phyloP scores from a whole-genome alignment of 2,888 invertebrate species.

The Drosophila lacicola region DNA sequence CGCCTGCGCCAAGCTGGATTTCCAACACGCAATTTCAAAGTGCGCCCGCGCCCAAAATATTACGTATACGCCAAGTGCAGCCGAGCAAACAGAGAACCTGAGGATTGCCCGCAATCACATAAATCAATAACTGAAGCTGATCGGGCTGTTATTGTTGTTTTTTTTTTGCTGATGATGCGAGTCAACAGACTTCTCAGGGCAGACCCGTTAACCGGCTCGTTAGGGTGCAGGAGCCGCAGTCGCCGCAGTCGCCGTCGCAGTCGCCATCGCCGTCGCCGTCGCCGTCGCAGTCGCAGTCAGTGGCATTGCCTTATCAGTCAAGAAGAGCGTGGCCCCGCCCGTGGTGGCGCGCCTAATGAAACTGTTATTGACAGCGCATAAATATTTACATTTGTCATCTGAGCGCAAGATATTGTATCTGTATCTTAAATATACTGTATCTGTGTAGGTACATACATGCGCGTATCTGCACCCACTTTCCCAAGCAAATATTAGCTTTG shows the following conservation, averaged over 20 bases:
- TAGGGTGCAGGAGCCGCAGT: constrained; percentile 1
- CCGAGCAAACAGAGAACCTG: not conserved
- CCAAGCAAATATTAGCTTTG: constrained; percentile 20
- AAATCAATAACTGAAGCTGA: not conserved
- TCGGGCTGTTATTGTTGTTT: not conserved
- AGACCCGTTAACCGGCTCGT: constrained; percentile 15
- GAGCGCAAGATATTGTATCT: constrained; percentile 25
- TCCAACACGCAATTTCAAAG: constrained; percentile 5
- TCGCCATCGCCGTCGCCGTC: not conserved
- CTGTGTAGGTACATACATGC: constrained; percentile 5
- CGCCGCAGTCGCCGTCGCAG: too few relatives aligned
- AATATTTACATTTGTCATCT: constrained; percentile 46
- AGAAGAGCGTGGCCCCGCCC: constrained; percentile 1
- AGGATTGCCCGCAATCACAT: not conserved
- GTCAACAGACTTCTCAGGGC: constrained; percentile 14
- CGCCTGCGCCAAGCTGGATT: not conserved
- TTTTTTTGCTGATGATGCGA: not conserved
- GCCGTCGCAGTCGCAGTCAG: not conserved
- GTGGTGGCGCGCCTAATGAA: constrained; percentile 28
- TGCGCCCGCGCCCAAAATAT: constrained; percentile 12
- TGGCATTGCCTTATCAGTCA: constrained; percentile 48
- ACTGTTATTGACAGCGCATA: constrained; percentile 47
- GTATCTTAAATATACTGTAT: constrained; percentile 15
- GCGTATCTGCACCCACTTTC: constrained; percentile 13
- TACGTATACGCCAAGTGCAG: constrained; percentile 35